Percentiles rank a stretch among this genome's conserved stretches.
Evolutionary conservation across 92 coral and sea anemone genomes (phyloP).

Genomic region (Muricea muricata): DNA sequence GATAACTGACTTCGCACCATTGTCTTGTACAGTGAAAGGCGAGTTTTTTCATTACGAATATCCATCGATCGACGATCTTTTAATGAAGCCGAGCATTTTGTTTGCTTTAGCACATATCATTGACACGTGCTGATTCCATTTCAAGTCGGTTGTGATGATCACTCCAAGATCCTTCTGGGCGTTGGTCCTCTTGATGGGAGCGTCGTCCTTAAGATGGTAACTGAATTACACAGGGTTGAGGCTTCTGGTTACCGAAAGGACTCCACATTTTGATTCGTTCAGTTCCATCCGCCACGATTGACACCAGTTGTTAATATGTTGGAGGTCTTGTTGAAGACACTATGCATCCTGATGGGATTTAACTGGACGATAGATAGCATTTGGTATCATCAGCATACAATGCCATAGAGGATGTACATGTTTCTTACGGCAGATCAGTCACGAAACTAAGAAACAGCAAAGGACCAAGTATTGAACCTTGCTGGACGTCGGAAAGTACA

Average conservation of each 20-base stretch:
- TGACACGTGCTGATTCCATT: constrained; percentile 41
- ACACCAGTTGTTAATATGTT: constrained; percentile 23
- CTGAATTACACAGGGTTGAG: constrained; percentile 1
- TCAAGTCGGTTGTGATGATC: no score
- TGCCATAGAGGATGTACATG: neutral
- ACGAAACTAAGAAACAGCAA: no score
- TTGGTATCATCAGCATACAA: constrained; percentile 39
- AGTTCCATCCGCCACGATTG: constrained; percentile 26
- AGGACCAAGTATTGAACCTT: constrained; percentile 4
- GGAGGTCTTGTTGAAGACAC: no score
- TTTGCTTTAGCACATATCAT: constrained; percentile 35
- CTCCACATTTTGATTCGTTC: neutral
- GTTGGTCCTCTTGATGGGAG: constrained; percentile 11
- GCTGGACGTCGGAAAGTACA: neutral
- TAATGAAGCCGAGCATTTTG: constrained; percentile 42
- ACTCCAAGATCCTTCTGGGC: no score
- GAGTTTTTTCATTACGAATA: neutral
- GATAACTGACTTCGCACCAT: no score
- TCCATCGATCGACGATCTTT: constrained; percentile 7
- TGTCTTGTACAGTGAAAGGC: constrained; percentile 31
- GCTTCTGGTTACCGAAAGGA: constrained; percentile 20
- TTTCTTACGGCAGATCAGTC: neutral
- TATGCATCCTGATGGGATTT: no score
- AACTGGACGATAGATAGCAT: neutral
- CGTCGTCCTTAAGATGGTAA: no score